phyloP scores from a whole-genome alignment of 2,888 invertebrate species.

The Trachelus troglodyta region DNA sequence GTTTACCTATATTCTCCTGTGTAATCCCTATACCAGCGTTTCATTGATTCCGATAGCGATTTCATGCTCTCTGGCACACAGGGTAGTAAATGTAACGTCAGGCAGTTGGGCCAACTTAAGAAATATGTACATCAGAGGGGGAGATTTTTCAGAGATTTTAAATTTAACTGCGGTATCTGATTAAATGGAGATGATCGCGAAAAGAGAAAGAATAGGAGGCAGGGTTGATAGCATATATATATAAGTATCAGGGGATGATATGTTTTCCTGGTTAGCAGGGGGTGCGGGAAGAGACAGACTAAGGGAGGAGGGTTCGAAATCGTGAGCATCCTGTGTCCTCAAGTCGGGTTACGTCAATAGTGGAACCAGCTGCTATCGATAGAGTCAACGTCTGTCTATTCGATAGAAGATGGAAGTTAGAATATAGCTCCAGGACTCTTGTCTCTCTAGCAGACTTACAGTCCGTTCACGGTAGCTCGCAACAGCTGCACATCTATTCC shows the following conservation, averaged over 20 bases:
- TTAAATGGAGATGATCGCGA: background rate
- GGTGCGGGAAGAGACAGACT: background rate
- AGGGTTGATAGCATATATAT: background rate
- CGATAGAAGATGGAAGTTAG: conserved; percentile 15
- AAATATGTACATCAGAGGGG: background rate
- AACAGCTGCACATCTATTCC: conserved; percentile 48
- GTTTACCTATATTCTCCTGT: background rate
- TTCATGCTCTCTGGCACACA: background rate
- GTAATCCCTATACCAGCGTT: background rate
- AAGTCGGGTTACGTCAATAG: conserved; percentile 35
- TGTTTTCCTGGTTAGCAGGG: background rate
- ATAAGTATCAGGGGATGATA: background rate
- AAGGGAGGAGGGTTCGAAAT: background rate
- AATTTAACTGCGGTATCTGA: background rate
- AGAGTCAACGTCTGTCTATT: conserved; percentile 30
- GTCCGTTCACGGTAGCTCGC: conserved; percentile 39
- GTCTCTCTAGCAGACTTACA: conserved; percentile 33
- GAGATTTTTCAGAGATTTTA: background rate
- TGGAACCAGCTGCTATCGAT: conserved; percentile 44
- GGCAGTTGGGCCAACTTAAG: background rate
- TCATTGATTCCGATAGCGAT: background rate
- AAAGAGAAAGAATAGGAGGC: background rate
- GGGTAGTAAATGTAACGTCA: background rate
- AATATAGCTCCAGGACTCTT: conserved; percentile 23
- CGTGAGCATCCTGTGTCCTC: conserved; percentile 14